phyloP scores from a whole-genome alignment of 2,113 vertebrate genomes.

The Oryzias curvinotus region DNA sequence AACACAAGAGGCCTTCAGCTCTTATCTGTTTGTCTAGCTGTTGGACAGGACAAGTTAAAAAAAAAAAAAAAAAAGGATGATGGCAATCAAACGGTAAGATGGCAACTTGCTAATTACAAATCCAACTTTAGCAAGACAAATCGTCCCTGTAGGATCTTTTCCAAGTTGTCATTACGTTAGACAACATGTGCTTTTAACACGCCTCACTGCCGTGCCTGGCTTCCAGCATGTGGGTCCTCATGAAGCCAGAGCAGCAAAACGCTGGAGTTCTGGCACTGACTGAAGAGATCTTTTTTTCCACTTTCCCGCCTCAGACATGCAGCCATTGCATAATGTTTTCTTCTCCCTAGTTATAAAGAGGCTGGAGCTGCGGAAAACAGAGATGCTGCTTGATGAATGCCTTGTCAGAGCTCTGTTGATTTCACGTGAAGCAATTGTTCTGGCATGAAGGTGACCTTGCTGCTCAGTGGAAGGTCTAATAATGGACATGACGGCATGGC shows the following conservation, averaged over 20 bases:
- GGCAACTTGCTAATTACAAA: background rate
- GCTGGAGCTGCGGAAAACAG: background rate
- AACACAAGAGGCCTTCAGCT: too few species aligned
- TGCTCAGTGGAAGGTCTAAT: constrained; percentile 54
- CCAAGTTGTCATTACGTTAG: constrained; percentile 15
- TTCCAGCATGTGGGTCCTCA: constrained; percentile 5
- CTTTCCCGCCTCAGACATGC: background rate
- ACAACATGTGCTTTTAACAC: constrained; percentile 16
- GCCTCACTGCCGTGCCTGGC: constrained; percentile 2
- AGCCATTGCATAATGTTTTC: constrained; percentile 25
- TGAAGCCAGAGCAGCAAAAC: too few species aligned
- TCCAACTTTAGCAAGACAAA: constrained; percentile 1
- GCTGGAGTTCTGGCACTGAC: too few species aligned
- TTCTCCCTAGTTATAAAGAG: constrained; percentile 21
- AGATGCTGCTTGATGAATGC: constrained; percentile 19
- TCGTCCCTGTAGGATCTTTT: background rate
- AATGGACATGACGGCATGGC: constrained; percentile 33
- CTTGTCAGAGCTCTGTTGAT: constrained; percentile 27
- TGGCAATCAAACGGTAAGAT: too few species aligned
- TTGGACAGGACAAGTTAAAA: too few species aligned
- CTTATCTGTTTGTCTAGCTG: too few species aligned
- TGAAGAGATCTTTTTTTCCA: too few species aligned
- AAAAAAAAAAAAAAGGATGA: too few species aligned
- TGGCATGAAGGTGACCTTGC: constrained; percentile 74
- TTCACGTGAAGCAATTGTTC: constrained; percentile 42